Percentiles rank a stretch among this genome's conserved stretches.
These are phyloP conservation scores for Gasterosteus aculeatus DNA, from an alignment of 2,113 vertebrate species.

Conservation along the genomic window DNA sequence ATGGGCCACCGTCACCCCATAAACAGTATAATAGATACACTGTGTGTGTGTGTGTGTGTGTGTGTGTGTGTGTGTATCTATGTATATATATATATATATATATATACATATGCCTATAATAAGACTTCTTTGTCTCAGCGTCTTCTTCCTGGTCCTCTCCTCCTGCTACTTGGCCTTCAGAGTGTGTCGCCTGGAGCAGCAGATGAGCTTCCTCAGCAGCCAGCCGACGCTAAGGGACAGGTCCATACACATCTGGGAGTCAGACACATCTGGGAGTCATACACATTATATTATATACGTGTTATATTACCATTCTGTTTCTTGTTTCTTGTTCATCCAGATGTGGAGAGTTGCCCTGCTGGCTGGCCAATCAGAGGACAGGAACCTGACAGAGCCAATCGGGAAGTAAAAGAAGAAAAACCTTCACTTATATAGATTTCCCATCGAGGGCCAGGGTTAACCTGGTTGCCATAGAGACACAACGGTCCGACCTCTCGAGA, in stretches of 20 bases:
- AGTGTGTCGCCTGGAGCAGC: constrained; percentile 73
- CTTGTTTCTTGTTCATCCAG: constrained; percentile 11
- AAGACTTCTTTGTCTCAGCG: constrained; percentile 26
- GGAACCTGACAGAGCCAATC: constrained; percentile 54
- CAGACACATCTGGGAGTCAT: too few species aligned
- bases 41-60: too few species aligned
- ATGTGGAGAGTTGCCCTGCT: constrained; percentile 68
- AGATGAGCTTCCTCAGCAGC: constrained; percentile 72
- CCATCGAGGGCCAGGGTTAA: constrained; percentile 6
- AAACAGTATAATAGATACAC: too few species aligned
- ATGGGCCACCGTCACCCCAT: too few species aligned
- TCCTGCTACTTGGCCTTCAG: constrained; percentile 74
- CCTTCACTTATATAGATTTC: constrained; percentile 39
- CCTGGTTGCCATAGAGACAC: constrained; percentile 45
- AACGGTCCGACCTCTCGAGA: constrained; percentile 16
- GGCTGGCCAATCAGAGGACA: constrained; percentile 68
- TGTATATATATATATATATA: too few species aligned
- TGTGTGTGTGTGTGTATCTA: too few species aligned
- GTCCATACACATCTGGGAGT: constrained; percentile 14
- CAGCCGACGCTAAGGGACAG: constrained; percentile 52
- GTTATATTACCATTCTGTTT: too few species aligned
- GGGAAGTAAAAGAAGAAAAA: background rate
- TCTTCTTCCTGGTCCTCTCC: constrained; percentile 63
- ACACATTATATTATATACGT: too few species aligned
- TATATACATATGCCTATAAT: too few species aligned